phyloP scores from a whole-genome alignment of 2,888 invertebrate genomes.

The Stictocephala bisonia region DNA sequence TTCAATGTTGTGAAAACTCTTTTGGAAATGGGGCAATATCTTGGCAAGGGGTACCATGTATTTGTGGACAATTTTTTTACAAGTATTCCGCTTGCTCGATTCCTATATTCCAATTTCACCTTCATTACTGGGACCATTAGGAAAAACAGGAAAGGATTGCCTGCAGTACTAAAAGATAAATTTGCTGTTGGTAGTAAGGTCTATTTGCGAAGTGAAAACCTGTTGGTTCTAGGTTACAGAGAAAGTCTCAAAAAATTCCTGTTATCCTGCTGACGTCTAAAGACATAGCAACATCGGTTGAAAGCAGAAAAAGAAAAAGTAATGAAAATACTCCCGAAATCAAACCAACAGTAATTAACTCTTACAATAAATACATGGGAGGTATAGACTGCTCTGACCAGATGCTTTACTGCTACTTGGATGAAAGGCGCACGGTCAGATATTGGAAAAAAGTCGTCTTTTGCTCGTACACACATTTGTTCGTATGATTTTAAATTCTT shows the following conservation, averaged over 20 bases:
- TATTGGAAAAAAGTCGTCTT: slow-evolving; percentile 44
- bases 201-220: neutral
- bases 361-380: slow-evolving; percentile 37
- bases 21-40: neutral
- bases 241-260: slow-evolving; percentile 12
- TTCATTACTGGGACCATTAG: slow-evolving; percentile 12
- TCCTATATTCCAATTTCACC: neutral
- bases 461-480: too few relatives aligned
- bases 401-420: slow-evolving; percentile 35
- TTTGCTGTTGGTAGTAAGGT: slow-evolving; percentile 9
- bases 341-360: slow-evolving; percentile 24
- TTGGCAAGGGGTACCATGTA: neutral
- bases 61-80: slow-evolving; percentile 10
- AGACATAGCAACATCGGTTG: neutral
- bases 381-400: slow-evolving; percentile 29
- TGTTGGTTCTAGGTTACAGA: neutral
- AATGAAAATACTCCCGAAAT: neutral
- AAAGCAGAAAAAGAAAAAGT: slow-evolving; percentile 6
- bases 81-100: neutral
- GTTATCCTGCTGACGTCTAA: slow-evolving; percentile 29
- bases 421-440: slow-evolving; percentile 6
- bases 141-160: neutral
- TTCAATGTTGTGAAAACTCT: neutral
- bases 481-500: too few relatives aligned
- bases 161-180: neutral